Percentiles rank a stretch among this genome's conserved stretches.
Conservation (phyloP, 1,140 invertebrate species). For the Anadara kagoshimensis region DNA sequence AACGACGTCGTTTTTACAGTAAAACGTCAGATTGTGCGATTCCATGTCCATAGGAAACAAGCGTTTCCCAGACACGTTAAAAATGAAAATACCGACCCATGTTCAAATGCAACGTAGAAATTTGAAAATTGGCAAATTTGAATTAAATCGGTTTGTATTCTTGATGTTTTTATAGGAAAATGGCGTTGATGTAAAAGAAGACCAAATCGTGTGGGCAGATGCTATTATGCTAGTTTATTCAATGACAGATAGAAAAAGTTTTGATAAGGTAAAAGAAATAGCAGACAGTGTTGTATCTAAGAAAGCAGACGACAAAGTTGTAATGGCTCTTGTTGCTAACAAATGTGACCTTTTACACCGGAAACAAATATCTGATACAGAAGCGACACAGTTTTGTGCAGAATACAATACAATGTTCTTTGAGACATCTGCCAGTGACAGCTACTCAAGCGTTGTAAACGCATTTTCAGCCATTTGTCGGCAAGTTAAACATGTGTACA, state of each 20-base stretch:
- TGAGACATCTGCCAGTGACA: constrained; percentile 66
- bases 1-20: too few relatives aligned
- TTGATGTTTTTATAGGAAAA: constrained; percentile 34
- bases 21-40: too few relatives aligned
- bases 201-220: constrained; percentile 79
- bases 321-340: constrained; percentile 97
- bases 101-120: too few relatives aligned
- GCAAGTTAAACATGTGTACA: constrained; percentile 49
- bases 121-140: background rate
- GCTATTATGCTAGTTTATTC: constrained; percentile 84
- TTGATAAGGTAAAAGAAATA: constrained; percentile 94
- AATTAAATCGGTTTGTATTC: background rate
- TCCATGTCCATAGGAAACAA: too few relatives aligned
- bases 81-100: too few relatives aligned
- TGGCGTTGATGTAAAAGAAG: constrained; percentile 43
- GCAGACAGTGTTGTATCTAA: constrained; percentile 93
- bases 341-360: constrained; percentile 87
- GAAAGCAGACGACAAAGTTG: constrained; percentile 93
- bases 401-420: constrained; percentile 57
- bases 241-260: constrained; percentile 91
- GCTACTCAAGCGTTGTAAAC: constrained; percentile 49
- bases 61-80: too few relatives aligned
- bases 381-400: constrained; percentile 45
- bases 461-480: constrained; percentile 51
- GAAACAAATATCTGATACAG: constrained; percentile 46